A percentile compares a stretch with the other conserved stretches of the same genome.
Evolutionary conservation across 2,113 vertebrate species (phyloP).

Genomic region (Erythrocercus mccallii): DNA sequence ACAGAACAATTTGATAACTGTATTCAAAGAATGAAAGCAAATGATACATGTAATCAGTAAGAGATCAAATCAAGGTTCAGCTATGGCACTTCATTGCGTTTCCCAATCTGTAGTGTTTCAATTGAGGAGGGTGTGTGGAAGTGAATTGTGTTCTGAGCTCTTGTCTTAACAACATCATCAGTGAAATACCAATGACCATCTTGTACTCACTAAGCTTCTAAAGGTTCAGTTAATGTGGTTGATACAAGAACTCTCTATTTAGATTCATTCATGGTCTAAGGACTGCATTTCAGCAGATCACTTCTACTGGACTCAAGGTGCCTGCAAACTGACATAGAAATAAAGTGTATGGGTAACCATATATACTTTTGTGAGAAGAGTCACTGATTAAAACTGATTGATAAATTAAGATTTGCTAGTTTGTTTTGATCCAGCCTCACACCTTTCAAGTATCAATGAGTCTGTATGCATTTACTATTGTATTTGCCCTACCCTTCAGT

Average conservation of each 20-base stretch:
- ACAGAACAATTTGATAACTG: neutral
- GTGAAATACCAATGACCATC: neutral
- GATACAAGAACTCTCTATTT: neutral
- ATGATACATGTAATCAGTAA: neutral
- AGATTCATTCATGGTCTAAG: neutral
- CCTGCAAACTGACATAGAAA: neutral
- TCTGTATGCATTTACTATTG: neutral
- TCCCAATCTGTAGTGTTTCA: neutral
- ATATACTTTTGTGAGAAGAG: neutral
- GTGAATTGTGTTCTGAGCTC: neutral
- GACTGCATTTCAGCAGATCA: neutral
- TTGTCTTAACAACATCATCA: neutral
- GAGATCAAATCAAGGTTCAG: neutral
- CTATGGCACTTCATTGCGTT: neutral
- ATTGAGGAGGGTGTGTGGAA: neutral
- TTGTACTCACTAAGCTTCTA: neutral
- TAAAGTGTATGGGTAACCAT: neutral
- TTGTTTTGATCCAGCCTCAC: neutral
- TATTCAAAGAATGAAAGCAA: neutral
- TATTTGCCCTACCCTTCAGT: neutral
- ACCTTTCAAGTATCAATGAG: neutral
- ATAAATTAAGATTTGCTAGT: neutral
- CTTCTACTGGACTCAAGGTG: neutral
- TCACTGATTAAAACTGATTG: neutral
- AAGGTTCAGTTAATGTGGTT: neutral